A percentile compares a stretch with the other conserved stretches of the same genome.
Evolutionary conservation across 2,797 vertebrate genomes (phyloP).

Genomic region (Balearica regulorum): DNA sequence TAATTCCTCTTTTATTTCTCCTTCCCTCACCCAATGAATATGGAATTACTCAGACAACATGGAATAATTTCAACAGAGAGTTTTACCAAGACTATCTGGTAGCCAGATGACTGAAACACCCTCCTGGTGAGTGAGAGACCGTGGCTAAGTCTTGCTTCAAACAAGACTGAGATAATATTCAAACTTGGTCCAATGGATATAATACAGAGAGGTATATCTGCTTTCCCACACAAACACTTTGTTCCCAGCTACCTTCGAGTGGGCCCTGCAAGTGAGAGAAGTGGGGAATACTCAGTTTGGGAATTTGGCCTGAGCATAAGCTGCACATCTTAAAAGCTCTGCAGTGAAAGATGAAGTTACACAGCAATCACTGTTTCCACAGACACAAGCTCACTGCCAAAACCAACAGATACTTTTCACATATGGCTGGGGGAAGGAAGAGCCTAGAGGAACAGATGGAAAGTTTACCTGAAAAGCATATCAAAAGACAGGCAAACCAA

Average conservation of each 20-base stretch:
- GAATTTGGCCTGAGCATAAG: not conserved
- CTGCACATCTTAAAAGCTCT: not conserved
- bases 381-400: slow-evolving; percentile 32
- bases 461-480: slow-evolving; percentile 18
- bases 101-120: not conserved
- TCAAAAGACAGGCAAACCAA: not conserved
- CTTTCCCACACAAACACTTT: not conserved
- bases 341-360: not conserved
- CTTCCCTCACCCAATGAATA: not conserved
- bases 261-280: not conserved
- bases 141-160: not conserved
- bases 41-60: not conserved
- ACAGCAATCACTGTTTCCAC: not conserved
- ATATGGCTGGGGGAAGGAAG: slow-evolving; percentile 39
- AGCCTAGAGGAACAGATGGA: slow-evolving; percentile 38
- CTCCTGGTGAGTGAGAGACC: not conserved
- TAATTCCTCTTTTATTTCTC: not conserved
- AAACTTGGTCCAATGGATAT: not conserved
- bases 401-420: slow-evolving; percentile 20
- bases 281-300: not conserved
- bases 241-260: not conserved
- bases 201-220: not conserved
- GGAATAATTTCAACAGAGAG: not conserved
- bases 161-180: not conserved
- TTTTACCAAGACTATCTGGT: not conserved